These are phyloP conservation scores for Calidris pygmaea DNA, from an alignment of 2,113 vertebrate species.

Conservation along the genomic window DNA sequence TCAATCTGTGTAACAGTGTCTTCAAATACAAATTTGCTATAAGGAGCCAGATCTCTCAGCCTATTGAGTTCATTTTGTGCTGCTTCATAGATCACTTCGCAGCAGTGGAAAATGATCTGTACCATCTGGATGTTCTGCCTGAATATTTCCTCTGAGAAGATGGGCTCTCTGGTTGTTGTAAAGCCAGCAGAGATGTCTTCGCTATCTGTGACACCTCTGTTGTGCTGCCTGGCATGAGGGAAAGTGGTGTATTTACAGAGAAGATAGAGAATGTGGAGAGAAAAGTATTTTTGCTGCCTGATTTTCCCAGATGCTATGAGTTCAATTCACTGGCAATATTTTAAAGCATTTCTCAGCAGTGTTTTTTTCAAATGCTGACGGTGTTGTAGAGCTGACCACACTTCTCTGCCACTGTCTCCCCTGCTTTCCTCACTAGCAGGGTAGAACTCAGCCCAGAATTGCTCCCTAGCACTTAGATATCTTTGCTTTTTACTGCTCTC, in stretches of 20 bases:
- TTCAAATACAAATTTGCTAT: neutral
- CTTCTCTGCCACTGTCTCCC: neutral
- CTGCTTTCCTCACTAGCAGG: neutral
- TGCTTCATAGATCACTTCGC: conserved; percentile 8
- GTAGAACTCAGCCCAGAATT: neutral
- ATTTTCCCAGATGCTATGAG: neutral
- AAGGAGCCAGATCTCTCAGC: neutral
- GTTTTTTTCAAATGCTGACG: fast-evolving
- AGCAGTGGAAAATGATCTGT: conserved; percentile 27
- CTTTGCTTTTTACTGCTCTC: neutral
- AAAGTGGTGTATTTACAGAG: neutral
- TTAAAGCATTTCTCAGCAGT: neutral
- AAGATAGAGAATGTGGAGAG: neutral
- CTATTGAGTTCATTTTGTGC: conserved; percentile 14
- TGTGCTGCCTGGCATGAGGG: neutral
- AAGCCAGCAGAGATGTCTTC: conserved; percentile 17
- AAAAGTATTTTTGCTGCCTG: neutral
- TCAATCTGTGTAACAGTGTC: neutral
- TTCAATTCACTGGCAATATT: neutral
- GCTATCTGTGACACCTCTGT: neutral
- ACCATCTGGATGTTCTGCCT: conserved; percentile 30
- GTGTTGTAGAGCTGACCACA: neutral
- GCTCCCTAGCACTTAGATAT: neutral
- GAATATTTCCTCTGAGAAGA: conserved; percentile 4
- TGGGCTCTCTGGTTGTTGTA: neutral